Evolutionary conservation across 2,888 invertebrate genomes (phyloP).

Genomic region (Drosophila acutilabella): DNA sequence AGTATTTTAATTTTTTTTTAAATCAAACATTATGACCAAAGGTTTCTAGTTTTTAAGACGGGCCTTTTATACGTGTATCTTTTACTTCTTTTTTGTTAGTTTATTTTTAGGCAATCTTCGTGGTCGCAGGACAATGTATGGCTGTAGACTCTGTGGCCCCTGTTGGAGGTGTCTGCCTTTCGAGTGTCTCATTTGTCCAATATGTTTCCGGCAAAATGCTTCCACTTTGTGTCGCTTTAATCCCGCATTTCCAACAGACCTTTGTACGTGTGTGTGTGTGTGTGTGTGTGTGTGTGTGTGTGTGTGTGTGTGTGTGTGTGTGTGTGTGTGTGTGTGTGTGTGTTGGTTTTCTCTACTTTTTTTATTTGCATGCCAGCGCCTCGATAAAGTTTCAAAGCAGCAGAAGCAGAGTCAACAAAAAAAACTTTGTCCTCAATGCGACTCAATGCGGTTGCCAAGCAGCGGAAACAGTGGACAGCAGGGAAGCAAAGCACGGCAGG

Average conservation of each 20-base stretch:
- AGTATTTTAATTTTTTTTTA: too few species aligned
- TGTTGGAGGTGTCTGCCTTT: slow-evolving; percentile 28
- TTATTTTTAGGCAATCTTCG: not conserved
- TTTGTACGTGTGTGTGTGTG: not conserved
- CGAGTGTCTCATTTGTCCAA: slow-evolving; percentile 58
- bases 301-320: slow-evolving; percentile 8
- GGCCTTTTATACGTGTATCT: not conserved
- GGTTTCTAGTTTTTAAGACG: too few species aligned
- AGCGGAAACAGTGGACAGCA: slow-evolving; percentile 27
- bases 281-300: slow-evolving; percentile 1
- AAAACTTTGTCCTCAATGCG: slow-evolving; percentile 40
- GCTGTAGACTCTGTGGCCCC: not conserved
- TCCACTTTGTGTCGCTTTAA: slow-evolving; percentile 51
- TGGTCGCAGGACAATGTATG: slow-evolving; percentile 7
- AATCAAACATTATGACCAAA: too few species aligned
- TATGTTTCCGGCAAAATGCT: slow-evolving; percentile 62
- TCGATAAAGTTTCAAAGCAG: slow-evolving; percentile 43
- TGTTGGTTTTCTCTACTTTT: slow-evolving; percentile 10
- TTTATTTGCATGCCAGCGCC: slow-evolving; percentile 50
- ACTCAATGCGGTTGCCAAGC: slow-evolving; percentile 41
- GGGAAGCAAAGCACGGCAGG: slow-evolving; percentile 1
- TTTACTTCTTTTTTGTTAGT: not conserved
- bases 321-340: slow-evolving; percentile 1
- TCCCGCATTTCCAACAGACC: slow-evolving; percentile 28
- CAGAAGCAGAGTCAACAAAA: slow-evolving; percentile 1